Evolutionary conservation across 2,888 invertebrate species (phyloP).

Genomic region (Drosophila melanosoma): DNA sequence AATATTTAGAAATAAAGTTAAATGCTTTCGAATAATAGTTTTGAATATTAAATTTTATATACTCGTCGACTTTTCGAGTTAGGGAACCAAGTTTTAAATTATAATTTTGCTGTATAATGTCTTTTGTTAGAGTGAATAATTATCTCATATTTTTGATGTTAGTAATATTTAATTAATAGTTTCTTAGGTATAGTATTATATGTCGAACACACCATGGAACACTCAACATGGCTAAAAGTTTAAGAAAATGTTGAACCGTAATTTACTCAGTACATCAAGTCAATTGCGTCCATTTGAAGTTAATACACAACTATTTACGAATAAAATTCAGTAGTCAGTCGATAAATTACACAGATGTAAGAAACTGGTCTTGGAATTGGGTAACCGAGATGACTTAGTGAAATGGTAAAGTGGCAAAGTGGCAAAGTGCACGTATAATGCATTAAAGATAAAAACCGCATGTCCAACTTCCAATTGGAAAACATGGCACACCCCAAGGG

Average conservation of each 20-base stretch:
- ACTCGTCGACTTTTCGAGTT: background rate
- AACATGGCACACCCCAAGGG: slow-evolving; percentile 52
- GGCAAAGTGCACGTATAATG: slow-evolving; percentile 52
- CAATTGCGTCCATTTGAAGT: background rate
- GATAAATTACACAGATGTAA: background rate
- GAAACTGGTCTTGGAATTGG: background rate
- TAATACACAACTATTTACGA: background rate
- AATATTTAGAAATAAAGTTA: background rate
- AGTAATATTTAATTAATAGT: background rate
- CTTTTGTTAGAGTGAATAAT: background rate
- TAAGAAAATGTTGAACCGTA: background rate
- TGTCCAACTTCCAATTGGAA: slow-evolving; percentile 60
- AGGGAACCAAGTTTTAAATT: background rate
- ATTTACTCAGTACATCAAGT: background rate
- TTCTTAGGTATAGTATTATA: background rate
- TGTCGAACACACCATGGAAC: background rate
- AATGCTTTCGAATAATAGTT: too few relatives aligned
- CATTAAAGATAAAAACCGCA: slow-evolving; percentile 63
- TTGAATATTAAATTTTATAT: background rate
- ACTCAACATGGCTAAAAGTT: background rate
- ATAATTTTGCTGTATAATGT: background rate
- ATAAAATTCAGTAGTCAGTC: background rate
- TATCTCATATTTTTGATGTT: background rate
- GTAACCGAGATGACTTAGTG: slow-evolving; percentile 9
- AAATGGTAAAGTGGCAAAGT: slow-evolving; percentile 22